Evolutionary conservation across 2,113 vertebrate species (phyloP).

Genomic region (Indicator indicator): DNA sequence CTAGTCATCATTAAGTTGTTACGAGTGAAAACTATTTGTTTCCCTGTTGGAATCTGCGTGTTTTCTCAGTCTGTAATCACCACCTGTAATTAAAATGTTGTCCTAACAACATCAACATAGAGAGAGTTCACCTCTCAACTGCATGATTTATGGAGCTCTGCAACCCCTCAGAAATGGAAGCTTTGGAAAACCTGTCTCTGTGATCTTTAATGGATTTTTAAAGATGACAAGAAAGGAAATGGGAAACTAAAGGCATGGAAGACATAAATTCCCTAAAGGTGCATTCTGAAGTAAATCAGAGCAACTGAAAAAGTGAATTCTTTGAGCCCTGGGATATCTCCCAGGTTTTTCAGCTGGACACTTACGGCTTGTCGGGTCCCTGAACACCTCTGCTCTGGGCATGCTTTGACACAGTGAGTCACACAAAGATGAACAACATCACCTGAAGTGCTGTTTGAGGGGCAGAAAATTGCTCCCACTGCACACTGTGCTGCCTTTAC

Average conservation of each 20-base stretch:
- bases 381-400: slow-evolving; percentile 82
- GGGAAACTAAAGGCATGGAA: slow-evolving; percentile 82
- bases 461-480: slow-evolving; percentile 96
- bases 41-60: slow-evolving; percentile 35
- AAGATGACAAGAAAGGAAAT: slow-evolving; percentile 87
- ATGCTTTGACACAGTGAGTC: slow-evolving; percentile 89
- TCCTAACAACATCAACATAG: slow-evolving; percentile 51
- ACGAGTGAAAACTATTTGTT: slow-evolving; percentile 24
- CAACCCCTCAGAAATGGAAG: slow-evolving; percentile 76
- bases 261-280: slow-evolving; percentile 90
- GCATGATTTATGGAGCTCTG: slow-evolving; percentile 64
- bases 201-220: slow-evolving; percentile 88
- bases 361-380: slow-evolving; percentile 87
- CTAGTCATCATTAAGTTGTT: slow-evolving; percentile 52
- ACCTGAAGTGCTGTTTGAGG: slow-evolving; percentile 91
- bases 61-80: slow-evolving; percentile 54
- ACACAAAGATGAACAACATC: slow-evolving; percentile 94
- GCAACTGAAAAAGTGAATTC: slow-evolving; percentile 88
- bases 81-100: slow-evolving; percentile 73
- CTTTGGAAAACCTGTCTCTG: slow-evolving; percentile 76
- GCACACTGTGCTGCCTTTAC: slow-evolving; percentile 82
- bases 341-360: slow-evolving; percentile 87
- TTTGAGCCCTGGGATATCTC: slow-evolving; percentile 87
- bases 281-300: slow-evolving; percentile 92
- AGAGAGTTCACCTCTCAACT: slow-evolving; percentile 59